These are phyloP conservation scores for Phrixothrix hirtus DNA, from an alignment of 2,888 invertebrate genomes.

Conservation along the genomic window DNA sequence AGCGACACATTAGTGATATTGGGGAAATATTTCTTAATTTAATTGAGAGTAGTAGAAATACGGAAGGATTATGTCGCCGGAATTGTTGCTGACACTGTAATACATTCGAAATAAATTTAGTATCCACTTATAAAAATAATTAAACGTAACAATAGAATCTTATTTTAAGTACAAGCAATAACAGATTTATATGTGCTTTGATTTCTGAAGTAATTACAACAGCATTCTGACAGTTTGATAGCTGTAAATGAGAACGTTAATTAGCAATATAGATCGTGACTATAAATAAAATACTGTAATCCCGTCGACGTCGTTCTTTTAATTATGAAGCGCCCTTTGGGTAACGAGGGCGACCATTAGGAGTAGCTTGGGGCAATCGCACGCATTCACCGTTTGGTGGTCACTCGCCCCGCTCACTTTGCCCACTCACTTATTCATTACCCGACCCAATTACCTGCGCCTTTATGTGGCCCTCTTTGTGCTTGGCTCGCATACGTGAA, in stretches of 20 bases:
- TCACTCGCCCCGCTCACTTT: slow-evolving; percentile 32
- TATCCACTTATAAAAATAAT: no score
- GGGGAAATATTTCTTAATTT: slow-evolving; percentile 10
- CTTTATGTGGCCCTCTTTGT: slow-evolving; percentile 46
- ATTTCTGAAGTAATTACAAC: slow-evolving; percentile 43
- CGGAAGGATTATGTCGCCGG: no score
- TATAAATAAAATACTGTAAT: slow-evolving; percentile 56
- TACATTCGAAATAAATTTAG: no score
- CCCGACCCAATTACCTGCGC: slow-evolving; percentile 47
- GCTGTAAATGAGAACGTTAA: slow-evolving; percentile 55
- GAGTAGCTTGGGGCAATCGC: slow-evolving; percentile 40
- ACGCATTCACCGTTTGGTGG: slow-evolving; percentile 36
- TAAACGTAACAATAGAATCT: no score
- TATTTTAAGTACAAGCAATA: no score
- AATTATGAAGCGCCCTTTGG: slow-evolving; percentile 52
- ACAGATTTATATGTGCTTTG: slow-evolving; percentile 19
- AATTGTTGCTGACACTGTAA: no score
- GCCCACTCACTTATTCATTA: slow-evolving; percentile 45
- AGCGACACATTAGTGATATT: slow-evolving; percentile 8
- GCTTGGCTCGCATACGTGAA: slow-evolving; percentile 29
- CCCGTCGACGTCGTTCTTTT: slow-evolving; percentile 53
- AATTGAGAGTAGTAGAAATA: background rate
- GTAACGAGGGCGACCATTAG: slow-evolving; percentile 47
- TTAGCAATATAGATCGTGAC: slow-evolving; percentile 58
- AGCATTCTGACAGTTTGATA: slow-evolving; percentile 48